Conservation (phyloP, 2,797 vertebrate genomes). For the Tokudaia tokunoshimensis region DNA sequence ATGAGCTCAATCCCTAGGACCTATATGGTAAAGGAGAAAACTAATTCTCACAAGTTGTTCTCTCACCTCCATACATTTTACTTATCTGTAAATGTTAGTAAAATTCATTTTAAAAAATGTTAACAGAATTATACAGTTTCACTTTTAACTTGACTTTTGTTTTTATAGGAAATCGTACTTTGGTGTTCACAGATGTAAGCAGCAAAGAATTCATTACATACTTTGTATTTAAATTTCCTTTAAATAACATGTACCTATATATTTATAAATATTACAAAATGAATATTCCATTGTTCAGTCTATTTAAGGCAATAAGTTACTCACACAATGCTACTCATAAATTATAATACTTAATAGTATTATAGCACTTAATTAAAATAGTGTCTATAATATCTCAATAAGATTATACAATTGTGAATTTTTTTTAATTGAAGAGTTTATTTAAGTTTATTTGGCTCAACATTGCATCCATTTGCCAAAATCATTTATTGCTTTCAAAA, state of each 20-base stretch:
- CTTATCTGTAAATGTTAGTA: not conserved
- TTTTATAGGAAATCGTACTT: not conserved
- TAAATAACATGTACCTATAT: not conserved
- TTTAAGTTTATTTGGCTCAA: slow-evolving; percentile 4
- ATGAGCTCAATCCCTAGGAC: no score
- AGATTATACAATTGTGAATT: not conserved
- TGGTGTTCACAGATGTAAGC: not conserved
- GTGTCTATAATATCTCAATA: not conserved
- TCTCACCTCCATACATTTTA: not conserved
- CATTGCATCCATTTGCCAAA: slow-evolving; percentile 61
- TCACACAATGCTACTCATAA: not conserved
- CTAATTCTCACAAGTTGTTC: not conserved
- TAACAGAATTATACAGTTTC: not conserved
- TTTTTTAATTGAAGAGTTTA: slow-evolving; percentile 8
- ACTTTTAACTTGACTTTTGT: not conserved
- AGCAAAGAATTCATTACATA: not conserved
- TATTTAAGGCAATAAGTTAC: not conserved
- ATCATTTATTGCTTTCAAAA: slow-evolving; percentile 46
- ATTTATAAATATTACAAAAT: not conserved
- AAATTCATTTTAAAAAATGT: not conserved
- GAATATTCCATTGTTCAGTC: not conserved
- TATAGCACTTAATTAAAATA: not conserved
- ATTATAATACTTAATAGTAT: not conserved
- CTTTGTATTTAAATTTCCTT: not conserved
- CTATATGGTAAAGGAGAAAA: not conserved